Evolutionary conservation across 2,113 vertebrate species (phyloP).

Genomic region (Petaurus breviceps): DNA sequence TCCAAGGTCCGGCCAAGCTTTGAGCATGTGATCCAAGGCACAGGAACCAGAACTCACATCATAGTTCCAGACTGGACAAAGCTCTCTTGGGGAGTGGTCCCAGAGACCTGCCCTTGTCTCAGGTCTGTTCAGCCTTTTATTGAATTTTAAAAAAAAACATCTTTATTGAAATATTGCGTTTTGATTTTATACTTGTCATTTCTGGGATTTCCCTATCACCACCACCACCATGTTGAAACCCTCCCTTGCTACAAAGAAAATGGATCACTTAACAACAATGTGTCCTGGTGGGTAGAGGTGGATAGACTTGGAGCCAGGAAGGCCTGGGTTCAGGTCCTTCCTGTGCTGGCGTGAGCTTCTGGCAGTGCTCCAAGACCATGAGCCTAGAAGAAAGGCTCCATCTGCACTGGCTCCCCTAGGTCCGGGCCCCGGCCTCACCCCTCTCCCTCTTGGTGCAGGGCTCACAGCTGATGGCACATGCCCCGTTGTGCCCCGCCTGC

Average conservation of each 20-base stretch:
- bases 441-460: neutral
- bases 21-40: neutral
- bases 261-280: neutral
- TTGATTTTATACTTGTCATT: too few relatives aligned
- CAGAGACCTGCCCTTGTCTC: too few relatives aligned
- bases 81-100: neutral
- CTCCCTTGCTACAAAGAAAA: neutral
- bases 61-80: neutral
- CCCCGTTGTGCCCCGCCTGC: neutral
- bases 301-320: neutral
- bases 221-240: neutral
- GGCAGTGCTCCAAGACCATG: too few relatives aligned
- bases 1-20: neutral
- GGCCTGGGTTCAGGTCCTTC: neutral
- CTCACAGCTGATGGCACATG: neutral
- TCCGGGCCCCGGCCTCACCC: too few relatives aligned
- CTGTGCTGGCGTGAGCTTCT: too few relatives aligned
- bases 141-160: neutral
- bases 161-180: neutral
- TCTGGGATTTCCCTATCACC: neutral
- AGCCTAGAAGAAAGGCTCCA: neutral
- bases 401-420: neutral
- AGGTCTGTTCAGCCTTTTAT: neutral
- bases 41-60: neutral
- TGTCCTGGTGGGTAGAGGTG: neutral